Evolutionary conservation across 2,888 invertebrate species (phyloP).

Genomic region (Troides aeacus): DNA sequence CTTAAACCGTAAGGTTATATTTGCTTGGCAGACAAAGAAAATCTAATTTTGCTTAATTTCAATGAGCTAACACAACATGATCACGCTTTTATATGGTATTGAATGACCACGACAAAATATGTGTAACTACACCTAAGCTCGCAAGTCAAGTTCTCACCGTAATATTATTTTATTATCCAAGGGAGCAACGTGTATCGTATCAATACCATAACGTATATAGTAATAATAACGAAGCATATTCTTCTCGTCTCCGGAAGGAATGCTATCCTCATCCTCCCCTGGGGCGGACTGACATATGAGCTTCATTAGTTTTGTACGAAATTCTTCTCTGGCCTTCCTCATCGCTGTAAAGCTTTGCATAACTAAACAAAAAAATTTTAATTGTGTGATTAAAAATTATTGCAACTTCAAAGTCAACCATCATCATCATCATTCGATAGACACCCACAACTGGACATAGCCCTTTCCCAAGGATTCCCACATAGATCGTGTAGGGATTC

Average conservation of each 20-base stretch:
- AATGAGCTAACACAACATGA: too few relatives aligned
- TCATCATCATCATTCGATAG: too few relatives aligned
- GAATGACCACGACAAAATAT: too few relatives aligned
- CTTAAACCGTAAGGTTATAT: too few relatives aligned
- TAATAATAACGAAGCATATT: conserved; percentile 91
- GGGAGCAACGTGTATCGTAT: conserved; percentile 93
- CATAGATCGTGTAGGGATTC: too few relatives aligned
- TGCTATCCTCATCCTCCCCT: conserved; percentile 60
- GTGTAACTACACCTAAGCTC: too few relatives aligned
- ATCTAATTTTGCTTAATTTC: too few relatives aligned
- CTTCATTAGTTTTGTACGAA: conserved; percentile 88
- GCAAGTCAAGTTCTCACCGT: conserved; percentile 56
- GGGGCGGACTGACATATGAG: conserved; percentile 83
- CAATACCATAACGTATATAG: conserved; percentile 94
- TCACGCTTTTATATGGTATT: too few relatives aligned
- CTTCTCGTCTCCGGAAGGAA: conserved; percentile 83
- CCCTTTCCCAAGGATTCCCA: too few relatives aligned
- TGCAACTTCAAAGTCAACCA: too few relatives aligned
- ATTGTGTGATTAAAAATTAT: background rate
- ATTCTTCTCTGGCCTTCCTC: conserved; percentile 89
- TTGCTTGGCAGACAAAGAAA: too few relatives aligned
- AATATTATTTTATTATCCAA: conserved; percentile 87
- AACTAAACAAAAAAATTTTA: conserved; percentile 51
- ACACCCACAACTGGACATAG: too few relatives aligned
- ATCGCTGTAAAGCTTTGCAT: conserved; percentile 84